Evolutionary conservation across 92 coral and sea anemone species (phyloP).

Genomic region (Actinernus sp.): DNA sequence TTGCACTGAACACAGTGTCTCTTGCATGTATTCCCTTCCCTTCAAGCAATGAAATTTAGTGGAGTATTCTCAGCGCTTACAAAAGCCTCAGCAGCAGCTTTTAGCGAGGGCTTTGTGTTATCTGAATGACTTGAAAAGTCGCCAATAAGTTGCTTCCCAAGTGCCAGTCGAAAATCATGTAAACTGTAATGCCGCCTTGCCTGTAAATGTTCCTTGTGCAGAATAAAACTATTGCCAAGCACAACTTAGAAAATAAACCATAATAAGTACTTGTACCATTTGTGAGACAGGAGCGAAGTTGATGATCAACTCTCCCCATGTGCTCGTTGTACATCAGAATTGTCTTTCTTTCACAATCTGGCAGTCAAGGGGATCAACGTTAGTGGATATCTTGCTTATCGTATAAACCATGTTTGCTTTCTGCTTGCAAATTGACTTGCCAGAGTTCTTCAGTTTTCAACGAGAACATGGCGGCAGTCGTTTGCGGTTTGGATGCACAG

Average conservation of each 20-base stretch:
- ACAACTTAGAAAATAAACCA: constrained; percentile 13
- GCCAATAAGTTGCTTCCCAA: too few relatives aligned
- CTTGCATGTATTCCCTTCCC: too few relatives aligned
- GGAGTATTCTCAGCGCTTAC: too few relatives aligned
- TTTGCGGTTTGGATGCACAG: constrained; percentile 50
- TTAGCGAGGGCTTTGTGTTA: too few relatives aligned
- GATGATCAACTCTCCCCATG: constrained; percentile 32
- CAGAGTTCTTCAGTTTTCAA: constrained; percentile 26
- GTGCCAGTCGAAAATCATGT: too few relatives aligned
- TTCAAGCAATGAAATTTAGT: too few relatives aligned
- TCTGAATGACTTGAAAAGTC: too few relatives aligned
- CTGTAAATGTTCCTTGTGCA: too few relatives aligned
- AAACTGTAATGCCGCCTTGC: too few relatives aligned
- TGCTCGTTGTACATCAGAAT: constrained; percentile 16
- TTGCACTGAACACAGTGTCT: too few relatives aligned
- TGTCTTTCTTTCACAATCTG: constrained; percentile 3
- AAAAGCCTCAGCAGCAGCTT: too few relatives aligned
- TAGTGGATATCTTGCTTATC: constrained; percentile 43
- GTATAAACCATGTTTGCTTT: constrained; percentile 32
- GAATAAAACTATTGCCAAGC: constrained; percentile 14
- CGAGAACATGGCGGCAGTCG: constrained; percentile 43
- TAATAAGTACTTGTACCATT: constrained; percentile 31
- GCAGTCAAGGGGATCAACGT: constrained; percentile 5
- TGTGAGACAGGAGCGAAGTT: constrained; percentile 1
- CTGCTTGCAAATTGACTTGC: constrained; percentile 1